Base-by-base conservation (phyloP, 2,888 invertebrate species). In the Frankliniella fusca region DNA sequence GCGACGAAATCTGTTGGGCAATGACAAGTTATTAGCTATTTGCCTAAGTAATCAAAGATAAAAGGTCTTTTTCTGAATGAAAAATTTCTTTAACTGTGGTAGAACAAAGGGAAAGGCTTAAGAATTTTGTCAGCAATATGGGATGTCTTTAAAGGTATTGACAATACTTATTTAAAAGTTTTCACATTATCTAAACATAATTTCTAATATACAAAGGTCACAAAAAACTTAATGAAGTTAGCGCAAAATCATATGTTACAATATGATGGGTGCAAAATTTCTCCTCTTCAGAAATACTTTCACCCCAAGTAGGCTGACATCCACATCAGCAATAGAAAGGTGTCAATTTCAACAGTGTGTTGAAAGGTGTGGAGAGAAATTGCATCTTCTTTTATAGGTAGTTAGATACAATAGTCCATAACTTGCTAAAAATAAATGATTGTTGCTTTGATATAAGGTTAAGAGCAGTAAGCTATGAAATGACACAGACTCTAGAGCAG, bases 1-100 rank as follows among this genome's bases (percentile, higher is more conserved):
- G 23, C 70, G 70, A 76, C 27, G 70, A 27, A 23, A 76, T 76
- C 70, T 76, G 70, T 76, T 76, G 70, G 70, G 70, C 23, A 76
- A 76, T 76, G 70, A 76, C 23, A 76, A 76, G 10, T 76, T 23
- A 23, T 76, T 76, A 76, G 70, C 70, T 12, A 11, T 23, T 23
- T 23, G 27, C 70, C 70, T 12, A 76, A 9, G n/a, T 7, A 61
- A 20, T n/a, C 18, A 76, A 27, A 12, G 70, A 11, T 27, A 27
- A 76, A 9, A 9, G 70, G 27, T 27, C 12, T 76, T 12, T 27
- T 76, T 76, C 70, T 76, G 2, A 27, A 9, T 12, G 27, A 8
- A 76, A 27, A 0, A 10, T 76, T 27, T 3, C 0, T 76, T 38
- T 38, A 38, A 38, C 5, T 38, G 61, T 7, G 18, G 20, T 61